Evolutionary conservation across 1,140 invertebrate species (phyloP), one percentile per base, ranked within the genome.

Genomic region (Achatina immaculata): DNA sequence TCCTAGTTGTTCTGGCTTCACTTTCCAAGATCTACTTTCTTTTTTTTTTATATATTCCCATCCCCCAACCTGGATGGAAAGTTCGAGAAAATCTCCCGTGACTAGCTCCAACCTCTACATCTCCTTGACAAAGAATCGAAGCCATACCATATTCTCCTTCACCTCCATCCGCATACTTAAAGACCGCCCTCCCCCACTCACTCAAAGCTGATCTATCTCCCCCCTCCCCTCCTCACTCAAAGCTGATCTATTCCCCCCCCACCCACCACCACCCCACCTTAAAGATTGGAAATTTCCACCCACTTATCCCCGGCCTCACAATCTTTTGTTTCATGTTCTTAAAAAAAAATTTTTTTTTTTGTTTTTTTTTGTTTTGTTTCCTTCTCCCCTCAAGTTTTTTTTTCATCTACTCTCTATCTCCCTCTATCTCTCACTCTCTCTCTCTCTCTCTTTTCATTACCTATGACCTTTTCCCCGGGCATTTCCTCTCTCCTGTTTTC

Each of bases 61-160:
- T n/a, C n/a, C n/a, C n/a, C n/a, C n/a, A n/a, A n/a, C n/a, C n/a
- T n/a, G n/a, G 51, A 74, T 34, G 34, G 31, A 48, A 74, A n/a
- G 28, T 36, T 43, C 31, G 1, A 31, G 16, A 45, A 42, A 16
- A 4, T 21, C 28, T 42, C 19, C 43, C 24, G 31, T n/a, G n/a
- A n/a, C n/a, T 43, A 45, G 11, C 31, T 28, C 16, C 21, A 74
- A 36, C 42, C 72, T 51, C 43, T 51, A 76, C 51, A 11, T 62
- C 58, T 62, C 58, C 58, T 62, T 62, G 58, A 62, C n/a, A 31
- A 62, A 2, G 58, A 62, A 62, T 62, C 58, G 58, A 62, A 62
- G 58, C 40, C 36, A 21, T 42, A 36, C 31, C 11, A 78, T 62
- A 78, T 1, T 42, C 76, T 31, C 9, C 16, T 19, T 58, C 55